Conservation (phyloP, 2,113 vertebrate species). For the Pterocles gutturalis region DNA sequence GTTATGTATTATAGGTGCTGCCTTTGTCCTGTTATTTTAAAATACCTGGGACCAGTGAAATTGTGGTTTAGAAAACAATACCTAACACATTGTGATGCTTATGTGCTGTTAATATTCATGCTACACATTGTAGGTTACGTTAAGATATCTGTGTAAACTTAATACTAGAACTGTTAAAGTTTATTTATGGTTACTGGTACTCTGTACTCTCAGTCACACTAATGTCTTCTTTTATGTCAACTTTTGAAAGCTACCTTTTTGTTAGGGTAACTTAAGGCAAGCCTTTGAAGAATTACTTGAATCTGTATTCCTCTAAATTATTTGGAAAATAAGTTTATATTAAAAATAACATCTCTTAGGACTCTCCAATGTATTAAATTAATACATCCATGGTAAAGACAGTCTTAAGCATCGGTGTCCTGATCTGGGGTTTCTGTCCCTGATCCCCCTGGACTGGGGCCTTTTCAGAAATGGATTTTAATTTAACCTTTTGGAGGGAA, state of each 20-base stretch:
- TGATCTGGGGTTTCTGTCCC: neutral
- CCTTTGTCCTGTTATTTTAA: slow-evolving; percentile 70
- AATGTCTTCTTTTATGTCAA: slow-evolving; percentile 14
- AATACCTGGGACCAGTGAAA: slow-evolving; percentile 72
- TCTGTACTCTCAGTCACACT: neutral
- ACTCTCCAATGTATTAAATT: slow-evolving; percentile 1
- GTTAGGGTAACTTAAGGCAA: slow-evolving; percentile 19
- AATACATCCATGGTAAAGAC: neutral
- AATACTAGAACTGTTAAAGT: slow-evolving; percentile 34
- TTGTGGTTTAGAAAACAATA: slow-evolving; percentile 62
- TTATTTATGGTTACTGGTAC: neutral
- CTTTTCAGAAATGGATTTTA: slow-evolving; percentile 17
- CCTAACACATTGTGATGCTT: slow-evolving; percentile 40
- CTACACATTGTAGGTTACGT: slow-evolving; percentile 8
- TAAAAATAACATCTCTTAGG: neutral
- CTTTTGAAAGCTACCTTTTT: slow-evolving; percentile 2
- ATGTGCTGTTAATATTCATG: slow-evolving; percentile 41
- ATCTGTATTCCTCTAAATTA: slow-evolving; percentile 35
- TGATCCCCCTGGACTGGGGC: neutral
- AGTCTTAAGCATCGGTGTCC: neutral
- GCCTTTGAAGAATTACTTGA: slow-evolving; percentile 44
- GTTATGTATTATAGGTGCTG: slow-evolving; percentile 64
- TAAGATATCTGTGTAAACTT: slow-evolving; percentile 23
- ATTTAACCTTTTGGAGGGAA: neutral
- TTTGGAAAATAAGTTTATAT: neutral